Conservation (phyloP, 2,113 vertebrate species). For the Hemiprocne comata region DNA sequence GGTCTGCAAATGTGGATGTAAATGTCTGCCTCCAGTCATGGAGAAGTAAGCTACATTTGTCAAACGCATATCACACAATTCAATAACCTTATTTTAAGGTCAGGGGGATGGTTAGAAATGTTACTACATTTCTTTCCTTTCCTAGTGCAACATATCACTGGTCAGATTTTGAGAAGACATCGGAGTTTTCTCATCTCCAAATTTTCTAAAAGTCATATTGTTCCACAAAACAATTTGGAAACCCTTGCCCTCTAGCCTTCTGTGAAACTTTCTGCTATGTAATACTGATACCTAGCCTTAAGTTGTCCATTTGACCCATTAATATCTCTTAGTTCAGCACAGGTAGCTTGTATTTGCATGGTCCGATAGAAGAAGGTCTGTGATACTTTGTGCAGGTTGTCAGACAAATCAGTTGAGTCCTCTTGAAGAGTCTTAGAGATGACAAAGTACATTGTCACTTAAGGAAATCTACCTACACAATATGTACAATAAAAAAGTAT, state of each 20-base stretch:
- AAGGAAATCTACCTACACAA: not conserved
- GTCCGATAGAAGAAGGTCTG: not conserved
- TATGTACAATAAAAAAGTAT: not conserved
- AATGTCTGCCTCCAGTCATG: not conserved
- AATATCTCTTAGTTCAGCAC: not conserved
- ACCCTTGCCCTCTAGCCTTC: not conserved
- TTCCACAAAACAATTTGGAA: not conserved
- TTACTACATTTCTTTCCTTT: not conserved
- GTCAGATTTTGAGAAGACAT: not conserved
- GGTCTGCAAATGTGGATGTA: not conserved
- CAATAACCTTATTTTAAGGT: not conserved
- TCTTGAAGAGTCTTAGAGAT: not conserved
- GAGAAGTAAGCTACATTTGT: not conserved
- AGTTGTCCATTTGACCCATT: not conserved
- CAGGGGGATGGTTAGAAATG: accelerated
- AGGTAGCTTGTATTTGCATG: not conserved
- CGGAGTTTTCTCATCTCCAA: not conserved
- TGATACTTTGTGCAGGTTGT: not conserved
- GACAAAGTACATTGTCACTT: not conserved
- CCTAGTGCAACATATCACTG: not conserved
- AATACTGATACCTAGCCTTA: not conserved
- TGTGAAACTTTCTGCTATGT: not conserved
- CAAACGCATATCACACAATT: not conserved
- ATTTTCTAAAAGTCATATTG: not conserved
- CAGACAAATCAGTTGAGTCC: not conserved